Evolutionary conservation across 2,113 vertebrate species (phyloP).

Genomic region (Larimichthys crocea): DNA sequence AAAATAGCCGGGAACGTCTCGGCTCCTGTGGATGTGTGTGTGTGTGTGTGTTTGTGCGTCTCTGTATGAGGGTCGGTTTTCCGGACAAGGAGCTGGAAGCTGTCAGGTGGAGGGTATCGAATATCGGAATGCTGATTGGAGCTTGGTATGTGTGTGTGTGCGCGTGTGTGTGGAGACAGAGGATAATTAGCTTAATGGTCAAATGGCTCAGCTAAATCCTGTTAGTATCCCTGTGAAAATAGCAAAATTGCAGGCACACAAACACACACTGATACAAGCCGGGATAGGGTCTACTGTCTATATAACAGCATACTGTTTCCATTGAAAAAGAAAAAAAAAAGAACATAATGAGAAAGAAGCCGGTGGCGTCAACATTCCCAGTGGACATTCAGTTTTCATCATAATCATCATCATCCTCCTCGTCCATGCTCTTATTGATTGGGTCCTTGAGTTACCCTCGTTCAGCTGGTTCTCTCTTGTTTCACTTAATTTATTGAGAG

Average conservation of each 20-base stretch:
- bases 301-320: slow-evolving; percentile 43
- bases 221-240: slow-evolving; percentile 56
- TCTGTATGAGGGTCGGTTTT: slow-evolving; percentile 37
- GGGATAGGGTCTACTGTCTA: neutral
- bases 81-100: slow-evolving; percentile 55
- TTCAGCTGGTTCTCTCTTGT: neutral
- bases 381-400: slow-evolving; percentile 19
- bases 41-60: slow-evolving; percentile 26
- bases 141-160: slow-evolving; percentile 14
- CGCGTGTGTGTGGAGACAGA: slow-evolving; percentile 53
- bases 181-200: slow-evolving; percentile 67
- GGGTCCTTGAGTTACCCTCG: slow-evolving; percentile 8
- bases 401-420: neutral
- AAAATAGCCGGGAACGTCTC: slow-evolving; percentile 48
- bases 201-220: slow-evolving; percentile 64
- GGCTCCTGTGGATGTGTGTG: slow-evolving; percentile 28
- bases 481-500: neutral
- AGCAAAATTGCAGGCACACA: slow-evolving; percentile 21
- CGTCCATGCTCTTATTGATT: slow-evolving; percentile 10
- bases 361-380: slow-evolving; percentile 25
- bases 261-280: slow-evolving; percentile 30
- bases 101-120: slow-evolving; percentile 64
- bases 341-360: slow-evolving; percentile 5
- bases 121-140: slow-evolving; percentile 66
- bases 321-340: neutral